Percentiles rank a stretch among this genome's conserved stretches.
Conservation (phyloP, 2,888 invertebrate species). For the Petrolisthes manimaculis region DNA sequence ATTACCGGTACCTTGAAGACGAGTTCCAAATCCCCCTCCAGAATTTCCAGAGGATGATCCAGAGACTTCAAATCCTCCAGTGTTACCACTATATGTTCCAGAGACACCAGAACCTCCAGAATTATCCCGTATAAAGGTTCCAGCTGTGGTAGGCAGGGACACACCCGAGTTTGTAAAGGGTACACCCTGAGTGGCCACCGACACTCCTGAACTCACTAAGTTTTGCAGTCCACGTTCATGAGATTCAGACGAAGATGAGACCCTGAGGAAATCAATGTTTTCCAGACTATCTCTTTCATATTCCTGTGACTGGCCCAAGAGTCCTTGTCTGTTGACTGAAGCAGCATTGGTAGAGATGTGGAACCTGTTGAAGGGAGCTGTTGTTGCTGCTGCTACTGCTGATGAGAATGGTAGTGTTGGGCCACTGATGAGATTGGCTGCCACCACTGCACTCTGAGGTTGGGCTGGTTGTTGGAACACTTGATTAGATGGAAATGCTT, state of each 20-base stretch:
- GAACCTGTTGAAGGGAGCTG: neutral
- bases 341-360: neutral
- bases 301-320: neutral
- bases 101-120: neutral
- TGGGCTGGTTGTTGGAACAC: too few relatives aligned
- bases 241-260: neutral
- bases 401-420: neutral
- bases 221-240: neutral
- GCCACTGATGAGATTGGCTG: neutral
- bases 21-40: neutral
- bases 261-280: too few relatives aligned
- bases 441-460: too few relatives aligned
- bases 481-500: too few relatives aligned
- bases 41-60: neutral
- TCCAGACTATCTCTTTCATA: too few relatives aligned
- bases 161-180: neutral
- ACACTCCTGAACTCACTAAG: neutral
- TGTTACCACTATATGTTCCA: neutral
- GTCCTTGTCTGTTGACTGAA: constrained; percentile 8
- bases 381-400: neutral
- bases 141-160: neutral
- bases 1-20: neutral
- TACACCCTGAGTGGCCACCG: neutral
- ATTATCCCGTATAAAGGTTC: neutral
- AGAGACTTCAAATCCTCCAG: neutral